phyloP scores from a whole-genome alignment of 1,140 invertebrate species.

The Diorhabda sublineata region DNA sequence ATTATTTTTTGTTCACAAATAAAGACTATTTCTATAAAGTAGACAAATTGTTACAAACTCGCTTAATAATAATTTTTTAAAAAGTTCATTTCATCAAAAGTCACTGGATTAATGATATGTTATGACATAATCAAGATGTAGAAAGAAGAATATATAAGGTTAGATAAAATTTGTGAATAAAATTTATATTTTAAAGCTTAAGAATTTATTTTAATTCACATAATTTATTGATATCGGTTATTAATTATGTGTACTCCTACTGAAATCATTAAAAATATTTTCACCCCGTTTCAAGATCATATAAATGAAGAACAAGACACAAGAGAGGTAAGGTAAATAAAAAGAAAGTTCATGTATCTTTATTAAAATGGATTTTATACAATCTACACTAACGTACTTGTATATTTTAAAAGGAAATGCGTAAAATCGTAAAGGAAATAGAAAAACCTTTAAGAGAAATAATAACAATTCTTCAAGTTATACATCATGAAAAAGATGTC shows the following conservation, averaged over 20 bases:
- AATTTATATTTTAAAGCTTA: no score
- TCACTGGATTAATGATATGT: no score
- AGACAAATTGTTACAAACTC: no score
- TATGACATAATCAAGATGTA: no score
- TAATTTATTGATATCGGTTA: not conserved
- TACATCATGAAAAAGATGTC: constrained; percentile 59
- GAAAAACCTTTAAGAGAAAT: constrained; percentile 67
- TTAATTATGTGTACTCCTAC: constrained; percentile 9
- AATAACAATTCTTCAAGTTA: constrained; percentile 63
- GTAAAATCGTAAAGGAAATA: constrained; percentile 61
- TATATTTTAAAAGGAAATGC: constrained; percentile 55
- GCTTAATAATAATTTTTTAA: no score
- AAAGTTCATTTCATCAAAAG: no score
- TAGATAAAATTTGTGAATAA: no score
- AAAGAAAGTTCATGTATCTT: no score
- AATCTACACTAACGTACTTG: constrained; percentile 16
- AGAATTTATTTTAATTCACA: not conserved
- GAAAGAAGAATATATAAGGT: no score
- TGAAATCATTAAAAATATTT: constrained; percentile 48
- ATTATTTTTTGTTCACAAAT: no score
- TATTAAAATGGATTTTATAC: constrained; percentile 13
- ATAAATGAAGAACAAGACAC: constrained; percentile 61
- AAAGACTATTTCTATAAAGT: no score
- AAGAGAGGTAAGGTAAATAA: constrained; percentile 52
- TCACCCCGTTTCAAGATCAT: constrained; percentile 61